phyloP scores from a whole-genome alignment of 1,140 invertebrate genomes.

The Lucilia cuprina region DNA sequence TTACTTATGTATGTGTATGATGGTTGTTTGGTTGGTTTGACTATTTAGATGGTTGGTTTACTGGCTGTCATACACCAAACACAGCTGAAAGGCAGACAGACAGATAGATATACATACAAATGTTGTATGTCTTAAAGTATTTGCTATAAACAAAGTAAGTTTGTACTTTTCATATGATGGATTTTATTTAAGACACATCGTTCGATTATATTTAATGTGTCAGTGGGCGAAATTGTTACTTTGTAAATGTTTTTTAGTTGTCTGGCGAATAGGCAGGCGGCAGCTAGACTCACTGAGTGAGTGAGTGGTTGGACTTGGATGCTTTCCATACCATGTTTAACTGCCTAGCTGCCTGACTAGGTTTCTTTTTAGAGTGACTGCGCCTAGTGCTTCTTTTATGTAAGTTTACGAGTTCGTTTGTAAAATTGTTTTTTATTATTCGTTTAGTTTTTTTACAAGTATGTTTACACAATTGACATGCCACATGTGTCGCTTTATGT shows the following conservation, averaged over 20 bases:
- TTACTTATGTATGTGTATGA: neutral
- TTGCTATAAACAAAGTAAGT: neutral
- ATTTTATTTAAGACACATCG: neutral
- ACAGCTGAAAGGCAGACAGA: neutral
- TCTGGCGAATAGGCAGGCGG: neutral
- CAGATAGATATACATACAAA: no score
- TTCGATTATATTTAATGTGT: constrained; percentile 27
- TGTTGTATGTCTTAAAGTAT: neutral
- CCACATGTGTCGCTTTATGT: neutral
- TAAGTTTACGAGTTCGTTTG: neutral
- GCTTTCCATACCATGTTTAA: no score
- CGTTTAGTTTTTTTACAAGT: neutral
- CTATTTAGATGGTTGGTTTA: neutral
- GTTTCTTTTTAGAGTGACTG: neutral
- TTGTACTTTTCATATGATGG: constrained; percentile 1
- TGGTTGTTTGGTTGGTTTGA: neutral
- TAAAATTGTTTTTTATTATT: neutral
- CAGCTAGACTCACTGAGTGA: no score
- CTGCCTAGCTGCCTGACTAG: no score
- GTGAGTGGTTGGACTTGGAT: no score
- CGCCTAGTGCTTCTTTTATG: neutral
- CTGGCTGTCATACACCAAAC: neutral
- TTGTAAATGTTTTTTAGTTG: neutral
- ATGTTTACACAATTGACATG: neutral
- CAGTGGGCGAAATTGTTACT: constrained; percentile 30